Evolutionary conservation across 2,888 invertebrate genomes (phyloP).

Genomic region (Galerucella calmariensis): DNA sequence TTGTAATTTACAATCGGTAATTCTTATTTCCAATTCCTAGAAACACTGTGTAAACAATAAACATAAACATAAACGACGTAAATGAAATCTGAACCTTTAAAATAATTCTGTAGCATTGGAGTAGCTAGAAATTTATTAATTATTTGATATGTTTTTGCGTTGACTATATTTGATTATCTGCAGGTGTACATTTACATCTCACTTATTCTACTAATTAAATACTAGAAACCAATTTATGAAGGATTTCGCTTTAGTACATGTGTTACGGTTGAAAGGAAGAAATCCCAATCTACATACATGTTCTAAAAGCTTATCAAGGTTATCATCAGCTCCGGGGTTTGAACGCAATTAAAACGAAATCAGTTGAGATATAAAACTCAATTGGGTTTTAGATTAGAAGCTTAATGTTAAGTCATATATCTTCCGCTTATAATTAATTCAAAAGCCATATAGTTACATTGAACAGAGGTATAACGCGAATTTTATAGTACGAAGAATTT

Average conservation of each 20-base stretch:
- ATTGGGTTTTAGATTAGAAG: constrained; percentile 33
- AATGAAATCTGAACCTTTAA: no score
- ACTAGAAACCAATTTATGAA: constrained; percentile 22
- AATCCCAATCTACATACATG: constrained; percentile 15
- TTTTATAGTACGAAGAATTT: constrained; percentile 50
- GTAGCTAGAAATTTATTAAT: not conserved
- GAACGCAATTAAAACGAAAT: constrained; percentile 36
- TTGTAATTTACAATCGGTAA: no score
- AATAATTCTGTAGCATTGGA: no score
- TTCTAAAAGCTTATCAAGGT: constrained; percentile 20
- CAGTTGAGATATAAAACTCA: constrained; percentile 34
- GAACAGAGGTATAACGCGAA: constrained; percentile 45
- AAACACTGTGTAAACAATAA: no score
- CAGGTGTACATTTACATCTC: not conserved
- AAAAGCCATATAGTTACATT: constrained; percentile 41
- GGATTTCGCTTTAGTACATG: constrained; percentile 14
- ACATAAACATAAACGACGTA: no score
- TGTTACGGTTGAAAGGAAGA: constrained; percentile 10
- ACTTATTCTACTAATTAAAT: constrained; percentile 8
- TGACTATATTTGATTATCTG: no score
- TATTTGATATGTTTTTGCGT: not conserved
- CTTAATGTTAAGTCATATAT: constrained; percentile 40
- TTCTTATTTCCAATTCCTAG: no score
- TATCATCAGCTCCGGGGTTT: constrained; percentile 25
- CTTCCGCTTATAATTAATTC: constrained; percentile 45